These are phyloP conservation scores for Corydoras maculifer DNA, from an alignment of 2,113 vertebrate genomes.

Conservation along the genomic window DNA sequence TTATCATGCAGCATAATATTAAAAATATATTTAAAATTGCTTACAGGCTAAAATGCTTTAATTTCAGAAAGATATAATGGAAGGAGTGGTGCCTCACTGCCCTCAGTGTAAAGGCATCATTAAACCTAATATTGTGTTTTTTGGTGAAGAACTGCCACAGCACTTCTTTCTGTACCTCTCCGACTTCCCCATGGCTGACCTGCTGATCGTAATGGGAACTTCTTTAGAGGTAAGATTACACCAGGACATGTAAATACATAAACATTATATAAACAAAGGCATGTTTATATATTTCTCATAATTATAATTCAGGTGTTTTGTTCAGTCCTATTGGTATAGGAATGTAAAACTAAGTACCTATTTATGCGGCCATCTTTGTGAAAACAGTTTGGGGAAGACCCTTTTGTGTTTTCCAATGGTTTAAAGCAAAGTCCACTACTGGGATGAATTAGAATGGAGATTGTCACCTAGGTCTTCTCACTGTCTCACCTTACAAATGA, in stretches of 20 bases:
- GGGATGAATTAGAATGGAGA: too few species aligned
- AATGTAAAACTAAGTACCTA: too few species aligned
- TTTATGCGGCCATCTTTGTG: too few species aligned
- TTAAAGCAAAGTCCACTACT: too few species aligned
- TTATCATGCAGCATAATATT: too few species aligned
- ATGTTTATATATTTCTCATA: not conserved
- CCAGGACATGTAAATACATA: not conserved
- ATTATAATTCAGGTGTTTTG: too few species aligned
- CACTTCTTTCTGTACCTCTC: slow-evolving; percentile 76
- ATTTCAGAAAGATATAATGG: slow-evolving; percentile 72
- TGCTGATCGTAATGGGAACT: slow-evolving; percentile 86
- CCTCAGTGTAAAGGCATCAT: slow-evolving; percentile 72
- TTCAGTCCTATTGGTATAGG: too few species aligned
- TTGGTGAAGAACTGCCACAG: slow-evolving; percentile 82
- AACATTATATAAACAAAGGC: not conserved
- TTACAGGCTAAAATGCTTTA: not conserved
- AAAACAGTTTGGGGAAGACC: too few species aligned
- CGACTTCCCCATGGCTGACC: slow-evolving; percentile 84
- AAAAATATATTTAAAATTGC: not conserved
- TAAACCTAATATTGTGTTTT: slow-evolving; percentile 91
- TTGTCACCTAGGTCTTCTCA: too few species aligned
- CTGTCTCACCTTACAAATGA: too few species aligned
- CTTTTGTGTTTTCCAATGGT: too few species aligned
- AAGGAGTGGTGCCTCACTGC: slow-evolving; percentile 73
- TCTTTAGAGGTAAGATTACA: slow-evolving; percentile 80